These are phyloP conservation scores for Phalloptychus januarius DNA, from an alignment of 2,797 vertebrate genomes.

Conservation along the genomic window DNA sequence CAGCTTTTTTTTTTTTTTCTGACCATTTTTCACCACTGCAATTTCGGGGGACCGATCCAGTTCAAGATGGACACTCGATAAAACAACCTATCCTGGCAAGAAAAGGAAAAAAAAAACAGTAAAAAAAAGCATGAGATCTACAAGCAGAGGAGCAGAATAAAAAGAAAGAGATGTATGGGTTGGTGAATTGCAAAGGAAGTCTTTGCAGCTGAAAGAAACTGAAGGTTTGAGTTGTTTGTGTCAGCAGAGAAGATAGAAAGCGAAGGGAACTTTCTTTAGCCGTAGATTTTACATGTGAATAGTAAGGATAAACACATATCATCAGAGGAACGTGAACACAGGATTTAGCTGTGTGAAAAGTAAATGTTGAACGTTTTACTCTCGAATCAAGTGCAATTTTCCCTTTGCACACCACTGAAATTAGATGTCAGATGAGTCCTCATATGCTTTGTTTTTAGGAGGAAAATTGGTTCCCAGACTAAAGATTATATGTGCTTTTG, in stretches of 20 bases:
- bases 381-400: not conserved
- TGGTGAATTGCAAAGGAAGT: constrained; percentile 22
- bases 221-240: constrained; percentile 15
- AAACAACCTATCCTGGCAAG: constrained; percentile 3
- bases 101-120: not conserved
- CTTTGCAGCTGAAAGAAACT: constrained; percentile 11
- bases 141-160: not conserved
- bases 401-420: constrained; percentile 1
- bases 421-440: constrained; percentile 2
- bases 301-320: constrained; percentile 13
- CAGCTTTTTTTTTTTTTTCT: constrained; percentile 2
- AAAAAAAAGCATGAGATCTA: not conserved
- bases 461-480: not conserved
- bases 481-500: constrained; percentile 19
- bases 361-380: constrained; percentile 14
- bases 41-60: constrained; percentile 33
- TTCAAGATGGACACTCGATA: constrained; percentile 35
- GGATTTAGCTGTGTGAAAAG: constrained; percentile 1
- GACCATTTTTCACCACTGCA: constrained; percentile 29
- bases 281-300: constrained; percentile 1
- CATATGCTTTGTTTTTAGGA: constrained; percentile 3
- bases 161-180: constrained; percentile 33
- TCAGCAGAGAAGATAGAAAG: constrained; percentile 1
- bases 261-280: not conserved
- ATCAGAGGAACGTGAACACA: constrained; percentile 12